Conservation (phyloP, 2,888 invertebrate species). For the Metallyticus violacea region DNA sequence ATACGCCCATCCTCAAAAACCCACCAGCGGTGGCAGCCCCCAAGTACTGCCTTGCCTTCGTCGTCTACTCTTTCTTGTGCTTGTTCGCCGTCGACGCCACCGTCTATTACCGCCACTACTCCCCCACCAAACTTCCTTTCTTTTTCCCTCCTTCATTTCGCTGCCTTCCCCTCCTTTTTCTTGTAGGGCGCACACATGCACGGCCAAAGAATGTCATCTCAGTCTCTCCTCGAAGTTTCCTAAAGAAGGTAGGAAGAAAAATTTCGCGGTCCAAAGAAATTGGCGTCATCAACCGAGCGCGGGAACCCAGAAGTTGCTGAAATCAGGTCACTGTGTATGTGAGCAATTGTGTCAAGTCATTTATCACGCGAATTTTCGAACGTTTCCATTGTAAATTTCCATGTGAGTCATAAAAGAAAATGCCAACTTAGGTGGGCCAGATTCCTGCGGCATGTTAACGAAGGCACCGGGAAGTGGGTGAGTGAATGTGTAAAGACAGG, state of each 20-base stretch:
- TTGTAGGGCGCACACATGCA: background rate
- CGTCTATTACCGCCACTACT: conserved; percentile 13
- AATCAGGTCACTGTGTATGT: background rate
- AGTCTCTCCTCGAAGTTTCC: background rate
- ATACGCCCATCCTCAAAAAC: conserved; percentile 32
- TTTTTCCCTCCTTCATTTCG: background rate
- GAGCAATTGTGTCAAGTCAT: background rate
- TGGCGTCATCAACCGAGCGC: background rate
- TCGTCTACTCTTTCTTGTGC: background rate
- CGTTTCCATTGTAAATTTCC: no score
- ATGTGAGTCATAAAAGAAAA: background rate
- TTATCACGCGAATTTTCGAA: background rate
- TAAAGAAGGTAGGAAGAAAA: conserved; percentile 13
- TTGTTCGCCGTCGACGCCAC: background rate
- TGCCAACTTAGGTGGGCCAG: background rate
- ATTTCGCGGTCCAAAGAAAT: background rate
- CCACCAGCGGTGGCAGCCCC: conserved; percentile 20
- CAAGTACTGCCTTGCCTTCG: conserved; percentile 9
- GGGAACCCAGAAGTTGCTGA: background rate
- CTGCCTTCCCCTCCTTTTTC: background rate
- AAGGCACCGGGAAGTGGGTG: background rate
- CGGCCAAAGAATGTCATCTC: background rate
- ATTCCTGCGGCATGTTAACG: background rate
- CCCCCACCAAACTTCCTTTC: conserved; percentile 18
- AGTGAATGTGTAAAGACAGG: background rate